phyloP scores from a whole-genome alignment of 2,888 invertebrate species.

The Watsonalla binaria region DNA sequence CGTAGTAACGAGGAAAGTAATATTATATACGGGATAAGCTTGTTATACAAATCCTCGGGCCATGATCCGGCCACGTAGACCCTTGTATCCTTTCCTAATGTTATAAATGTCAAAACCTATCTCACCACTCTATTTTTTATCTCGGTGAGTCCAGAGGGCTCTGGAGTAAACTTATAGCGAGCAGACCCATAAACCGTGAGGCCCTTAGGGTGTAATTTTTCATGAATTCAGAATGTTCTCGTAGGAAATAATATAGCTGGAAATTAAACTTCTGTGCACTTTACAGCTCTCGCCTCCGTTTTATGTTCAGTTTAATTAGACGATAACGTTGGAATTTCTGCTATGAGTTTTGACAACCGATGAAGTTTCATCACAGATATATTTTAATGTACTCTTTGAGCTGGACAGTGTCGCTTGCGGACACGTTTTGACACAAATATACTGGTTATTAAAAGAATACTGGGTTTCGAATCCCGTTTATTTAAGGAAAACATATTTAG shows the following conservation, averaged over 20 bases:
- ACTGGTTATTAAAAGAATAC: no score
- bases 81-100: constrained; percentile 2
- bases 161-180: constrained; percentile 7
- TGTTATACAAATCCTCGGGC: background rate
- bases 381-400: no score
- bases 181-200: background rate
- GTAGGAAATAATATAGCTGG: background rate
- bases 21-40: background rate
- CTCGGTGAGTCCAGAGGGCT: constrained; percentile 9
- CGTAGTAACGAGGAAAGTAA: no score
- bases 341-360: no score
- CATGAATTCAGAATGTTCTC: constrained; percentile 12
- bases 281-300: background rate
- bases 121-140: constrained; percentile 14
- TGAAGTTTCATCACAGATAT: background rate
- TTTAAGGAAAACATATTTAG: no score
- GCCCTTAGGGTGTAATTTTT: constrained; percentile 8
- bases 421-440: no score
- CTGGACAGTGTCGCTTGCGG: no score
- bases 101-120: constrained; percentile 9
- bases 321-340: background rate
- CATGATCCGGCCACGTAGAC: background rate
- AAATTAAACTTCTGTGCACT: background rate
- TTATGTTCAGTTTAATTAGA: background rate
- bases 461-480: no score